Conservation (phyloP, 2,113 vertebrate species). For the Pontoporia blainvillei region DNA sequence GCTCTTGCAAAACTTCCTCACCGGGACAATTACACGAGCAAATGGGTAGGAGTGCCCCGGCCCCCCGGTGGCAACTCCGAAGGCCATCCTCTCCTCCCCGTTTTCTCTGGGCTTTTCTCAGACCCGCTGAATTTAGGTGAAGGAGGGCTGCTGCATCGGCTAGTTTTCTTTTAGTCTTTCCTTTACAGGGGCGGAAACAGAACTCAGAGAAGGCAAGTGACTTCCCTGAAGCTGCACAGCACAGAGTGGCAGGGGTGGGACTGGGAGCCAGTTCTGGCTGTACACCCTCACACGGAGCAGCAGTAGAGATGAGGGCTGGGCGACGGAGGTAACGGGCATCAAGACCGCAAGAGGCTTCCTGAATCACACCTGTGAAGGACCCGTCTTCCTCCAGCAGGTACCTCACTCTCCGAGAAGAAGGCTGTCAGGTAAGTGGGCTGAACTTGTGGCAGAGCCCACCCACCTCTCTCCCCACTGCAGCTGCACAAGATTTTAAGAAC, state of each 20-base stretch:
- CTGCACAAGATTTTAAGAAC: background rate
- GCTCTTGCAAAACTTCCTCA: background rate
- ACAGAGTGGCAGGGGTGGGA: background rate
- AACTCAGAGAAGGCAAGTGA: background rate
- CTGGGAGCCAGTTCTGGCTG: background rate
- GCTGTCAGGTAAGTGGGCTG: background rate
- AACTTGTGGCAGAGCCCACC: background rate
- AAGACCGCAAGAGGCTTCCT: accelerated
- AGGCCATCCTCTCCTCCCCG: background rate
- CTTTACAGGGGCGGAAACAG: background rate
- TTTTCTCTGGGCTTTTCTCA: background rate
- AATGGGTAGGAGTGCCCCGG: accelerated
- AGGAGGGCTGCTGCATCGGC: background rate
- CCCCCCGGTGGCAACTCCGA: background rate
- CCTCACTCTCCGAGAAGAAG: background rate
- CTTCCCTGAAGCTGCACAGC: background rate
- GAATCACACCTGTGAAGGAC: background rate
- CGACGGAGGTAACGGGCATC: accelerated
- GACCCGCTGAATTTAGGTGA: background rate
- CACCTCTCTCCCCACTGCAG: background rate
- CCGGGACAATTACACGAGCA: accelerated
- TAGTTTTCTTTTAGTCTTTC: background rate
- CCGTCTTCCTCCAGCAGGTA: background rate
- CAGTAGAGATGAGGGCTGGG: background rate
- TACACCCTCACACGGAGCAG: background rate